Evolutionary conservation across 2,113 vertebrate genomes (phyloP), one percentile per base, ranked within the genome.

Genomic region (Zapornia atra): DNA sequence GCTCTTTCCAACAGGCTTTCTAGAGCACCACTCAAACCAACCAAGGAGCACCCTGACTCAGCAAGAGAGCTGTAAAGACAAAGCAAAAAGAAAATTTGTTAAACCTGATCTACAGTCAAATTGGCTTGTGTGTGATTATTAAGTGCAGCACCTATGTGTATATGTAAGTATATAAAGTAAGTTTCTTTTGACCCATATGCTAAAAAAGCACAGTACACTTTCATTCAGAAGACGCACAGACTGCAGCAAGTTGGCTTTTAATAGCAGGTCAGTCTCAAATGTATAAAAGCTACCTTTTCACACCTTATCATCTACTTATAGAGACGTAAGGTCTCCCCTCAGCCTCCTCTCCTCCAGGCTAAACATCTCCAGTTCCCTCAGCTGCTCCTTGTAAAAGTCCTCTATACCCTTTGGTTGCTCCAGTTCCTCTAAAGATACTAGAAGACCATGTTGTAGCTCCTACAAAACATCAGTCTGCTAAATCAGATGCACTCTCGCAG

Each of bases 1-100:
- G 86, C 94, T 70, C 60, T 79, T 93, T 81, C 88, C 80, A 96
- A 46, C 12, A 81, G 63, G 82, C 63, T 92, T 93, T 77, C 88
- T 38, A 21, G 44, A 66, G 46, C 18, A 17, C 60, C 79, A 82
- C 48, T 82, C 91, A 68, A 1, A 66, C 54, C 20, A 33, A 16
- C 70, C 44, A 46, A 46, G 9, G 46, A 82, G 63, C 71, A 66
- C 34, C 36, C 15, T 38, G 48, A 33, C 84, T 90, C 80, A 28
- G 4, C 40, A 93, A 82, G 50, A 83, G 28, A 86, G n/a, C 33
- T 34, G 46, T 12, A 71, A 90, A 90, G 36, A 13, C 48, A 90
- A 91, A 88, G 40, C 51, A 65, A 44, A 87, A 92, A 54, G 8
- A 44, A 40, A 82, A 40, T 44, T n/a, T 46, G 24, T 78, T 86